Conservation (phyloP, 1,140 invertebrate species). For the Reticulitermes speratus region DNA sequence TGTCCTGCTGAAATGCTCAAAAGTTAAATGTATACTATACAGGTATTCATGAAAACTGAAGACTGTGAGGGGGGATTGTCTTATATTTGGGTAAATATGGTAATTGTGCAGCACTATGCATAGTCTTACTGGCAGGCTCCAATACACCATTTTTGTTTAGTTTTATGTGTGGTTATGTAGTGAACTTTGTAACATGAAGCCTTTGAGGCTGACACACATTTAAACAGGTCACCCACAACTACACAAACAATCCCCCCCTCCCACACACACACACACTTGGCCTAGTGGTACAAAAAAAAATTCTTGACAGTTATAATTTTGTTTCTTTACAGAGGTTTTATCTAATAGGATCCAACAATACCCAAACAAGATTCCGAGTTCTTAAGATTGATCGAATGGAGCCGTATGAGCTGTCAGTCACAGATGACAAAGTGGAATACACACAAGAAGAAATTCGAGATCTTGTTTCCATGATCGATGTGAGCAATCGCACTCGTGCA, state of each 20-base stretch:
- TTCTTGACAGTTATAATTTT: background rate
- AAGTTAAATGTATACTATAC: no score
- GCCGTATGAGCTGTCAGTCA: slow-evolving; percentile 73
- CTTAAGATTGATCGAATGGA: slow-evolving; percentile 92
- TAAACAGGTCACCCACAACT: background rate
- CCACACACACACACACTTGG: background rate
- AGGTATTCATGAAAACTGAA: no score
- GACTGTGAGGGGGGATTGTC: no score
- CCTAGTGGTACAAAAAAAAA: background rate
- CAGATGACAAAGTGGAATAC: slow-evolving; percentile 92
- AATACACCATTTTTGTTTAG: background rate
- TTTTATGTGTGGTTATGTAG: background rate
- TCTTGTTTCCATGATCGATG: slow-evolving; percentile 79
- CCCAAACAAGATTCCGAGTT: slow-evolving; percentile 85
- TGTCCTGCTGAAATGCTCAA: no score
- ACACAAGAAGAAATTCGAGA: slow-evolving; percentile 82
- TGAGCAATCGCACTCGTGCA: slow-evolving; percentile 67
- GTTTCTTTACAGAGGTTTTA: slow-evolving; percentile 72
- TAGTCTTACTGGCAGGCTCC: background rate
- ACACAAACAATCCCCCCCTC: background rate
- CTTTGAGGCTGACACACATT: background rate
- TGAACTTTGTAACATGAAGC: background rate
- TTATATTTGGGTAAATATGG: no score
- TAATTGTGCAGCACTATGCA: no score
- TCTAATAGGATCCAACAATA: slow-evolving; percentile 92